Percentiles rank a stretch among this genome's conserved stretches.
phyloP scores from a whole-genome alignment of 1,140 invertebrate genomes.

The Camponotus floridanus region DNA sequence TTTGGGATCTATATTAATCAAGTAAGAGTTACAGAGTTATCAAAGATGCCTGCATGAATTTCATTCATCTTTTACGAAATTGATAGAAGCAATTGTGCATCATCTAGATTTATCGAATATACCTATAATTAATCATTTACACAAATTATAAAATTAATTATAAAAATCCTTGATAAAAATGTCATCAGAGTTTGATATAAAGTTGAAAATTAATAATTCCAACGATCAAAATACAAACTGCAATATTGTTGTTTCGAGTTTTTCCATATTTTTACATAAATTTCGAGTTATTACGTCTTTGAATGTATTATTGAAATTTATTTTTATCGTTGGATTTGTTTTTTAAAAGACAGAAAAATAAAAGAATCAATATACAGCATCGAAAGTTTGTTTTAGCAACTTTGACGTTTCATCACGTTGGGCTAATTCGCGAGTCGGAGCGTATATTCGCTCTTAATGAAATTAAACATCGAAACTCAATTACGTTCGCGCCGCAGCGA shows the following conservation, averaged over 20 bases:
- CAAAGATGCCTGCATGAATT: not conserved
- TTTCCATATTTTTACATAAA: conserved; percentile 32
- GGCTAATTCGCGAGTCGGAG: not conserved
- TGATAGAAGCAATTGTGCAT: not conserved
- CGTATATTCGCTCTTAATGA: conserved; percentile 5
- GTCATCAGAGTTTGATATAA: not conserved
- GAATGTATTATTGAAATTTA: not conserved
- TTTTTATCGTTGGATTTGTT: conserved; percentile 9
- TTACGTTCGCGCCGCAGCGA: conserved; percentile 60
- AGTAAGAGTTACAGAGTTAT: not conserved
- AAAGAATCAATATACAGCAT: not conserved
- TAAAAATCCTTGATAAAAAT: conserved; percentile 5
- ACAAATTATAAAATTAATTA: no score
- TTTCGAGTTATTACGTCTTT: conserved; percentile 3
- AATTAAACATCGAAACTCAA: conserved; percentile 64
- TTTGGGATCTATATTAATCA: not conserved
- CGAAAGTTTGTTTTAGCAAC: conserved; percentile 44
- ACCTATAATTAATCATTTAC: not conserved
- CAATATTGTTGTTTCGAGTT: not conserved
- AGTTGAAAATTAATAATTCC: not conserved
- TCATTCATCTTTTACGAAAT: not conserved
- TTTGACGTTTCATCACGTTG: conserved; percentile 4
- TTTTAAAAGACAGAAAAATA: conserved; percentile 17
- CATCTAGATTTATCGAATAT: not conserved
- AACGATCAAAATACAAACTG: not conserved